phyloP scores from a whole-genome alignment of 2,113 vertebrate genomes.

The Sprattus sprattus region DNA sequence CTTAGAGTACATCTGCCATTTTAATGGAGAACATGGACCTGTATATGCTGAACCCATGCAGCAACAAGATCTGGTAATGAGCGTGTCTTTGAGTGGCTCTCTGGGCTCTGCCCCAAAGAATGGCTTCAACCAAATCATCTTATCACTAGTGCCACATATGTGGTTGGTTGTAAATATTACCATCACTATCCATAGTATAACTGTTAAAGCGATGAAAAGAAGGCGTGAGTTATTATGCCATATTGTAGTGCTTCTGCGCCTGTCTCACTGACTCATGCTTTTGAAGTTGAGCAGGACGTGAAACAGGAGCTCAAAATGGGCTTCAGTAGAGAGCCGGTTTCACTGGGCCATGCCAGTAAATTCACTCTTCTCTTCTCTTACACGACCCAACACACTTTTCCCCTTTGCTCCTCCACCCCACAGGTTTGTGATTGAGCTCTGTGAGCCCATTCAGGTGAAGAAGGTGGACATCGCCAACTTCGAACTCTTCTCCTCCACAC shows the following conservation, averaged over 20 bases:
- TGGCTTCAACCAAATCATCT: too few relatives aligned
- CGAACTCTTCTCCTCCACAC: slow-evolving; percentile 97
- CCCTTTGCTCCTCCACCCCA: background rate
- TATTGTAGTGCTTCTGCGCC: background rate
- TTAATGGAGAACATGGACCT: slow-evolving; percentile 97
- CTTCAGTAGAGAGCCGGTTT: too few relatives aligned
- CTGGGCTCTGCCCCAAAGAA: too few relatives aligned
- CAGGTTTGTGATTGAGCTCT: slow-evolving; percentile 99
- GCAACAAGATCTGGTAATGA: slow-evolving; percentile 92
- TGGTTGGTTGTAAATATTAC: background rate
- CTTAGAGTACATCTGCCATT: slow-evolving; percentile 94
- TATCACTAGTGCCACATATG: too few relatives aligned
- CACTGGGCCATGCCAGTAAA: background rate
- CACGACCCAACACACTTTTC: background rate
- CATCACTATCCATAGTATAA: background rate
- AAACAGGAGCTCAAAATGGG: background rate
- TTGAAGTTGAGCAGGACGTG: background rate
- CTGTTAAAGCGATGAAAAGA: too few relatives aligned
- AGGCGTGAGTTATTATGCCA: background rate
- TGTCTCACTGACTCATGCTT: background rate
- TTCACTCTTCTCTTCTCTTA: background rate
- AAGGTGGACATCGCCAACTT: slow-evolving; percentile 98
- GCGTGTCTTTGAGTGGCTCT: too few relatives aligned
- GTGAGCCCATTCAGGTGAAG: slow-evolving; percentile 98
- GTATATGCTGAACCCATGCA: slow-evolving; percentile 98